A percentile compares a stretch with the other conserved stretches of the same genome.
These are phyloP conservation scores for Chitala chitala DNA, from an alignment of 2,113 vertebrate genomes.

Conservation along the genomic window DNA sequence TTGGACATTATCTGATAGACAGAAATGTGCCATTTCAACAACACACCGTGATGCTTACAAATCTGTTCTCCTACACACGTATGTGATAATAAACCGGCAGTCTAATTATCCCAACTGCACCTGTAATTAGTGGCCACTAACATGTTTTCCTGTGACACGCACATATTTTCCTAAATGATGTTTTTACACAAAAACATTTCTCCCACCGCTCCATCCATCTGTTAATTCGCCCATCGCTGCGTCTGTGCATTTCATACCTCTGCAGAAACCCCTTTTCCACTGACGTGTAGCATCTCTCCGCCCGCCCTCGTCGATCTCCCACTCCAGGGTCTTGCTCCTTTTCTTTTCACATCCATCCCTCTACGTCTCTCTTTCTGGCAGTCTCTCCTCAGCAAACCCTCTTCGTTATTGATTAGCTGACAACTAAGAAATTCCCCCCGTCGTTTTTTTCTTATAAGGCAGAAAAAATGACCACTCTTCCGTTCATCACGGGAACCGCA, in stretches of 20 bases:
- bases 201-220: not conserved
- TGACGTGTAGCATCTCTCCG: too few species aligned
- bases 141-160: not conserved
- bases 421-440: not conserved
- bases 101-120: not conserved
- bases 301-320: not conserved
- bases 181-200: not conserved
- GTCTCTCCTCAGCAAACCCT: not conserved
- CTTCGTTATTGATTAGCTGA: not conserved
- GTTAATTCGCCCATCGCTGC: not conserved
- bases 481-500: not conserved
- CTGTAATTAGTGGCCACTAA: not conserved
- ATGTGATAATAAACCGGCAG: not conserved
- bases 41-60: not conserved
- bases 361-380: too few species aligned
- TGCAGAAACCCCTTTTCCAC: too few species aligned
- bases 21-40: conserved; percentile 30
- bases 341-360: not conserved
- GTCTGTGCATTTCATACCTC: not conserved
- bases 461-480: not conserved
- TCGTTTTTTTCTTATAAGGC: not conserved
- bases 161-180: not conserved
- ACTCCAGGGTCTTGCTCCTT: not conserved
- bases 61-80: not conserved
- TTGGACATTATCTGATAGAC: not conserved